Base-by-base conservation (phyloP, 2,888 invertebrate genomes). In the Andrena haemorrhoa region DNA sequence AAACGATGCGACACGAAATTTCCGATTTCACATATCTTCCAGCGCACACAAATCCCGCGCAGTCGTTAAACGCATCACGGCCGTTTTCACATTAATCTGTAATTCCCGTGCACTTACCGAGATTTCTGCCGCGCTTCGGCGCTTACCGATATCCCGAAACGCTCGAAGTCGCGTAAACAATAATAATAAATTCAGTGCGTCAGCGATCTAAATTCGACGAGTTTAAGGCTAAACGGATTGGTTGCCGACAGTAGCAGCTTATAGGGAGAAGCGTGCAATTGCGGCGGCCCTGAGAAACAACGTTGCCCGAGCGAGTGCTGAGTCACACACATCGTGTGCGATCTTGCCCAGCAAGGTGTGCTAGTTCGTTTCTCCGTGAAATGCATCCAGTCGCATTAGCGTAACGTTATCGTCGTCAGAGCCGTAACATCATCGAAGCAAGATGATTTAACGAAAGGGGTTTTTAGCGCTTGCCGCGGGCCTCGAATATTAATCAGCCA, bases 311-410 rank as follows among this genome's bases (percentile, higher is more conserved):
- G 75, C 79, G 88, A 87, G 68, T 91, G 91, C 91, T 91, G 91
- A 91, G 91, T 91, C 91, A 91, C 88, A 91, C 88, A 91, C 88
- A 89, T 89, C 89, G 87, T 69, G 79, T 85, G 82, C 87, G 80
- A 91, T 91, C 89, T 91, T 84, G 87, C 82, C 71, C 66, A 83
- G 85, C 80, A 87, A 90, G 89, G 89, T 88, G 89, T 78, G 82
- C 82, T 82, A 75, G 69, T 86, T 53, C 75, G 82, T 86, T 86
- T 86, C 88, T 86, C 83, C 74, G 85, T 70, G 75, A 86, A 84
- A 82, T 82, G 60, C 68, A 79, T 66, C 68, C n/a, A 64, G 68
- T 79, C 75, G 75, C 69, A 72, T 71, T 74, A 82, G 76, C 69
- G 29, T 72, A 78, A 75, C 73, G 72, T 77, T 66, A 75, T 75